A percentile compares a stretch with the other conserved stretches of the same genome.
Conservation (phyloP, 2,113 vertebrate species). For the Gallinago paraguaiae region DNA sequence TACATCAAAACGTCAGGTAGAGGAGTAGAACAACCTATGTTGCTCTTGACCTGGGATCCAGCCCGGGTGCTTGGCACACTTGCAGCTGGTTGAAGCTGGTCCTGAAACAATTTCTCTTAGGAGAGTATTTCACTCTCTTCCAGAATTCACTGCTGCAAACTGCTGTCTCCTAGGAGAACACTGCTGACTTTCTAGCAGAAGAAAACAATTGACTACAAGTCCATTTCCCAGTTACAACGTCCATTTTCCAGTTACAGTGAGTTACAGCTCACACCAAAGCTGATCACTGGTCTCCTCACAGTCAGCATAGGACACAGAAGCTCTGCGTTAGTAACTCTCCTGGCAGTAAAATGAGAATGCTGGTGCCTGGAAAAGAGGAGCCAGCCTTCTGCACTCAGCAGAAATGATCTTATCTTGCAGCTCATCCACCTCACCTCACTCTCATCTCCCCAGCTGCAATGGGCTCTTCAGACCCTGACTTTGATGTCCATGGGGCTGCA, state of each 20-base stretch:
- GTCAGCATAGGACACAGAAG: rapidly evolving
- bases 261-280: neutral
- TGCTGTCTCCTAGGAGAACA: neutral
- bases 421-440: neutral
- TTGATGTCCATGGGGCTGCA: neutral
- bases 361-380: neutral
- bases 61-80: neutral
- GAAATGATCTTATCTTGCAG: neutral
- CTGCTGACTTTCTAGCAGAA: neutral
- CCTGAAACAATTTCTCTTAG: neutral
- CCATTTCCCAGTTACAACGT: neutral
- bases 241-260: neutral
- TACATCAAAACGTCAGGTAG: neutral
- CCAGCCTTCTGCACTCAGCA: neutral
- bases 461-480: neutral
- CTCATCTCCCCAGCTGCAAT: neutral
- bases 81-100: neutral
- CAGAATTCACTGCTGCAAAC: neutral
- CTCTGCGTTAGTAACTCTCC: neutral
- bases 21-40: neutral
- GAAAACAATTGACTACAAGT: neutral
- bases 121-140: neutral
- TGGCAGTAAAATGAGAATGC: neutral
- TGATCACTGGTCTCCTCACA: neutral
- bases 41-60: neutral